These are phyloP conservation scores for Pardosa pseudoannulata DNA, from an alignment of 2,888 invertebrate species.

Conservation along the genomic window DNA sequence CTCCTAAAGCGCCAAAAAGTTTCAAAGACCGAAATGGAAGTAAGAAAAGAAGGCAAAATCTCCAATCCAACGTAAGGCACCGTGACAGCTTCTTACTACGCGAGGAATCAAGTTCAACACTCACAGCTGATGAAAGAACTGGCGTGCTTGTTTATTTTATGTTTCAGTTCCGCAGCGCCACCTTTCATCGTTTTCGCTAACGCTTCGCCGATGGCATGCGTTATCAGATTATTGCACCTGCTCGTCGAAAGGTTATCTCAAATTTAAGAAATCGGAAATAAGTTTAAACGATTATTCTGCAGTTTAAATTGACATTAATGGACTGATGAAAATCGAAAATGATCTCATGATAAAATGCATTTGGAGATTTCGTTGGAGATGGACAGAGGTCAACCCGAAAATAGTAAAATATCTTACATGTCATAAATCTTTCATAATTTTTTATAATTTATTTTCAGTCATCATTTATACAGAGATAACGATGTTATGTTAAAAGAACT, in stretches of 20 bases:
- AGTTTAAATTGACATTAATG: background rate
- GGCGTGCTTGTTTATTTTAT: slow-evolving; percentile 43
- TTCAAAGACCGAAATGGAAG: background rate
- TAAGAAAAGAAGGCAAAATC: background rate
- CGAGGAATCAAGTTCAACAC: background rate
- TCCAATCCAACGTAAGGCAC: background rate
- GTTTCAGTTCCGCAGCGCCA: slow-evolving; percentile 43
- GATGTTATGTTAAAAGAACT: too few species aligned
- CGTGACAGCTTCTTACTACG: background rate
- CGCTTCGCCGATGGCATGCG: background rate
- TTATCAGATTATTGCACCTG: background rate
- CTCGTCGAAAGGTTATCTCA: background rate
- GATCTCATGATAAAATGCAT: too few species aligned
- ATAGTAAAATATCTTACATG: too few species aligned
- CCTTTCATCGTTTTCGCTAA: background rate
- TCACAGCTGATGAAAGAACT: slow-evolving; percentile 21
- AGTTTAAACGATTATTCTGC: background rate
- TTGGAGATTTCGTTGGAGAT: too few species aligned
- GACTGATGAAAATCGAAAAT: background rate
- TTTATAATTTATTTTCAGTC: too few species aligned
- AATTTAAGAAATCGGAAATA: background rate
- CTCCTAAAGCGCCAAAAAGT: too few species aligned
- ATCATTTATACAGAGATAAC: too few species aligned
- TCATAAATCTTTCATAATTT: too few species aligned
- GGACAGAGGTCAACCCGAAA: too few species aligned